These are phyloP conservation scores for Podarcis muralis DNA, from an alignment of 2,113 vertebrate genomes.

Conservation along the genomic window DNA sequence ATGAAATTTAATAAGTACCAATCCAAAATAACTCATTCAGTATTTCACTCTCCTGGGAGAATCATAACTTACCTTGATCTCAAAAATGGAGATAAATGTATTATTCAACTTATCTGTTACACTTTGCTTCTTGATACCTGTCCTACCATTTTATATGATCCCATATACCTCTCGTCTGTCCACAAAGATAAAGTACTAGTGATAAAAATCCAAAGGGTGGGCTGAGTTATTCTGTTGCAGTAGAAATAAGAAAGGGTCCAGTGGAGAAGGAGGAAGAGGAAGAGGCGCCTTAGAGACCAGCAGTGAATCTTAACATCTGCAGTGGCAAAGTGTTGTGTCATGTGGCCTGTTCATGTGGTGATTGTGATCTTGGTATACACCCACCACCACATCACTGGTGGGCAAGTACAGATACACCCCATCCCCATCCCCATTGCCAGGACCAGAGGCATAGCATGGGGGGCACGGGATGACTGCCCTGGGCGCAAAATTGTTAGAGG, in stretches of 20 bases:
- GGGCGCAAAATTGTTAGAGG: no score
- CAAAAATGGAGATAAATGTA: background rate
- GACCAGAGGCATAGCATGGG: no score
- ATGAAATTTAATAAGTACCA: rapidly evolving
- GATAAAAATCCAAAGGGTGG: background rate
- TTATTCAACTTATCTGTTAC: constrained; percentile 9
- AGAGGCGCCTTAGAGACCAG: background rate
- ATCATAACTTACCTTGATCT: constrained; percentile 15
- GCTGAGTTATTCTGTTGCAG: background rate
- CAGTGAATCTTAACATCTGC: background rate
- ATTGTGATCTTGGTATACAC: background rate
- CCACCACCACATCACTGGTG: no score
- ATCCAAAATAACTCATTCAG: background rate
- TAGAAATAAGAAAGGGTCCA: background rate
- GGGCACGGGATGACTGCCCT: no score
- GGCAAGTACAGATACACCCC: no score
- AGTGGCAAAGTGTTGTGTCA: background rate
- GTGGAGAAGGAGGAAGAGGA: no score
- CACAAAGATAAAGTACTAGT: background rate
- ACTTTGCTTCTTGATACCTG: background rate
- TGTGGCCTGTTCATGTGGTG: constrained; percentile 34
- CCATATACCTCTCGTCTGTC: background rate
- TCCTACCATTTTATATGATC: background rate
- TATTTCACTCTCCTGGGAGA: constrained; percentile 62
- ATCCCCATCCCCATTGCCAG: no score